These are phyloP conservation scores for Sinelater perroti DNA, from an alignment of 2,888 invertebrate species.

Conservation along the genomic window DNA sequence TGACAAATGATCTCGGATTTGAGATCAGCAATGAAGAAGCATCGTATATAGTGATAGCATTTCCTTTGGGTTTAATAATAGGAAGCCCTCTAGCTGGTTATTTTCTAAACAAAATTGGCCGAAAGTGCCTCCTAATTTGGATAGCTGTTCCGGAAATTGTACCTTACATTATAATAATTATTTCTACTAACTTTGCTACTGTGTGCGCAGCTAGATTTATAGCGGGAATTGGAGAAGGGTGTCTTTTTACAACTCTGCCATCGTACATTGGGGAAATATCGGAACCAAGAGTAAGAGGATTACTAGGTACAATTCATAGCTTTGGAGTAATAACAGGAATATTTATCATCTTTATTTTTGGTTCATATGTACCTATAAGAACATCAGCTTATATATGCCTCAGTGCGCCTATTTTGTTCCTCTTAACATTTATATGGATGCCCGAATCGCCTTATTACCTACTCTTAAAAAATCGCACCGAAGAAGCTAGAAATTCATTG, in stretches of 20 bases:
- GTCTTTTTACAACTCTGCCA: conserved; percentile 41
- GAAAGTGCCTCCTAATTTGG: conserved; percentile 48
- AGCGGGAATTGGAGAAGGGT: conserved; percentile 44
- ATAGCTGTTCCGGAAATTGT: conserved; percentile 49
- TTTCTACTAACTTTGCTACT: conserved; percentile 15
- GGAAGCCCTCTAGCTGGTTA: conserved; percentile 36
- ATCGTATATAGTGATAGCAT: conserved; percentile 42
- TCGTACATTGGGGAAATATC: conserved; percentile 45
- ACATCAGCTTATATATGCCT: conserved; percentile 31
- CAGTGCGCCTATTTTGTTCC: conserved; percentile 43
- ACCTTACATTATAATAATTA: conserved; percentile 46
- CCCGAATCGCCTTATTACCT: conserved; percentile 69
- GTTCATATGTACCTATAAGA: conserved; percentile 25
- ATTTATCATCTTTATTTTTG: conserved; percentile 47
- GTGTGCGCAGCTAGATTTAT: conserved; percentile 35
- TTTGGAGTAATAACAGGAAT: conserved; percentile 33
- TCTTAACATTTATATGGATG: conserved; percentile 50
- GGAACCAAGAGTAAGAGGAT: conserved; percentile 43
- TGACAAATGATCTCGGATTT: conserved; percentile 30
- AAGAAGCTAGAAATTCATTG: conserved; percentile 46
- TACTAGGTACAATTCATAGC: conserved; percentile 39
- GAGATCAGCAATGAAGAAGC: conserved; percentile 38
- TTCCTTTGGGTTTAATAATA: conserved; percentile 39
- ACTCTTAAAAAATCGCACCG: conserved; percentile 50
- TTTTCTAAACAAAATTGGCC: conserved; percentile 49